Percentiles rank a stretch among this genome's conserved stretches.
These are phyloP conservation scores for Arizona elegans DNA, from an alignment of 2,113 vertebrate species.

Conservation along the genomic window DNA sequence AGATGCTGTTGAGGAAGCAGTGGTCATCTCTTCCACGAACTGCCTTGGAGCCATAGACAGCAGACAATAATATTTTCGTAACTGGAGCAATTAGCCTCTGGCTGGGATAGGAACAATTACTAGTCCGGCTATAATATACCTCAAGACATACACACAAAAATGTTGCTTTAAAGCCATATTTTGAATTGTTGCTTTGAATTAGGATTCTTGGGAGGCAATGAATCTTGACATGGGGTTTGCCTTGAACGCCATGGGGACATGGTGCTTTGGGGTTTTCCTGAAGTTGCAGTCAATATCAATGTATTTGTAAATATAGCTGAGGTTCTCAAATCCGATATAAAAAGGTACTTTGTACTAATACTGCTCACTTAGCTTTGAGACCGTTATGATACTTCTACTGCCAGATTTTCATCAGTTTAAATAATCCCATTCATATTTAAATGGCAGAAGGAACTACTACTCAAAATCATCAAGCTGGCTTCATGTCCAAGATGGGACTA, in stretches of 20 bases:
- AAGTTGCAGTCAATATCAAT: conserved; percentile 18
- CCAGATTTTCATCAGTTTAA: conserved; percentile 10
- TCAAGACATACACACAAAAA: conserved; percentile 50
- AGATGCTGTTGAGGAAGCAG: conserved; percentile 36
- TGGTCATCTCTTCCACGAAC: conserved; percentile 45
- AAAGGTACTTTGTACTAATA: conserved; percentile 10
- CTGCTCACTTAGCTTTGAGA: conserved; percentile 28
- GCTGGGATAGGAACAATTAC: conserved; percentile 45
- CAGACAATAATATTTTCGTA: conserved; percentile 70
- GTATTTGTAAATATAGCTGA: conserved; percentile 60
- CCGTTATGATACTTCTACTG: not conserved
- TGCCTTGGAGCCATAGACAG: conserved; percentile 37
- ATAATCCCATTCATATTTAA: conserved; percentile 52
- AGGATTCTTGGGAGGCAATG: conserved; percentile 45
- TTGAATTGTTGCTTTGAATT: conserved; percentile 59
- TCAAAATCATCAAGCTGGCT: not conserved
- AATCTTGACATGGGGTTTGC: conserved; percentile 17
- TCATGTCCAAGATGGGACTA: not conserved
- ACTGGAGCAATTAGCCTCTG: conserved; percentile 49
- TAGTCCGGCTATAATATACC: conserved; percentile 30
- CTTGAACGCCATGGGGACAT: conserved; percentile 39
- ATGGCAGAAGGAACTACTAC: not conserved
- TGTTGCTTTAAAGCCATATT: conserved; percentile 61
- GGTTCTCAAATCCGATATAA: conserved; percentile 12
- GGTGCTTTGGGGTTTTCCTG: conserved; percentile 42